phyloP scores from a whole-genome alignment of 2,797 vertebrate species.

The Rachycentron canadum region DNA sequence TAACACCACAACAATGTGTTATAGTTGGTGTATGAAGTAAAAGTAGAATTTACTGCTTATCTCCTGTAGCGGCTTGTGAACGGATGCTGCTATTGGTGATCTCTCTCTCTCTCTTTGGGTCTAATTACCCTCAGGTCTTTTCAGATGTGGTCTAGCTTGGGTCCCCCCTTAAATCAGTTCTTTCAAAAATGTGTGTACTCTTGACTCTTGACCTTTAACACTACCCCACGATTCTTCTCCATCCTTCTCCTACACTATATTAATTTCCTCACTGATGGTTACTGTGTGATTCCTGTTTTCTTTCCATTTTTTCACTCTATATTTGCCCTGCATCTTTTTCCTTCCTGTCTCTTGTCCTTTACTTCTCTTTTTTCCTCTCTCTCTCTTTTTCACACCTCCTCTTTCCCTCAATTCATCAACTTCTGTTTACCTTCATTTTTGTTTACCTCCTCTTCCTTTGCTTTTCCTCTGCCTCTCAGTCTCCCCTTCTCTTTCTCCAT shows the following conservation, averaged over 20 bases:
- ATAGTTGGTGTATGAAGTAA: background rate
- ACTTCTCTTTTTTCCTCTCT: background rate
- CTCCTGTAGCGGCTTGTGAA: background rate
- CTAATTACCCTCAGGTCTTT: background rate
- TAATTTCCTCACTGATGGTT: background rate
- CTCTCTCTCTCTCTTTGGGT: background rate
- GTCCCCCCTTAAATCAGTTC: background rate
- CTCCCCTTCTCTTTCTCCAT: background rate
- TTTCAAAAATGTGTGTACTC: background rate
- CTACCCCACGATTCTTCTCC: background rate
- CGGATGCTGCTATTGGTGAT: background rate
- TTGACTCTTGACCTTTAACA: background rate
- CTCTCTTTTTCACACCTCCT: background rate
- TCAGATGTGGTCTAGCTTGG: background rate
- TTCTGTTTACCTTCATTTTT: constrained; percentile 11
- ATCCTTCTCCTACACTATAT: background rate
- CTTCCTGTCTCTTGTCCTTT: background rate
- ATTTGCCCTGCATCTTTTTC: background rate
- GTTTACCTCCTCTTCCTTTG: background rate
- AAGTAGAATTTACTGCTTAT: background rate
- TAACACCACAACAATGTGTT: background rate
- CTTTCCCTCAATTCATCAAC: background rate
- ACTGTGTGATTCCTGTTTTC: background rate
- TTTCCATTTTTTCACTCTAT: background rate
- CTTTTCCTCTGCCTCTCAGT: background rate